Conservation (phyloP, 2,888 invertebrate species). For the Yponomeuta evonymella region DNA sequence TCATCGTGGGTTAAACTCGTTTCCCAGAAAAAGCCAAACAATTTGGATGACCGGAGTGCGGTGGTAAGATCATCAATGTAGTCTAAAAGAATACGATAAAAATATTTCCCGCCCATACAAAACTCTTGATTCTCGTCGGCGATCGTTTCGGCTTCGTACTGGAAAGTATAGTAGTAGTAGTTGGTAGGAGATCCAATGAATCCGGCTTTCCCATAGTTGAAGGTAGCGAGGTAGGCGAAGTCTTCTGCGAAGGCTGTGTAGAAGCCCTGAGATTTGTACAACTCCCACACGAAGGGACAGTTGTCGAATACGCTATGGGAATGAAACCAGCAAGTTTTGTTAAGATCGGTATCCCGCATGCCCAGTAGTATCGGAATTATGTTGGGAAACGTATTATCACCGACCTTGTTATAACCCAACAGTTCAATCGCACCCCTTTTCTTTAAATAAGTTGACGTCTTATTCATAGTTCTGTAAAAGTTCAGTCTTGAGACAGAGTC, state of each 20-base stretch:
- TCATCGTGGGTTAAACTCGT: slow-evolving; percentile 90
- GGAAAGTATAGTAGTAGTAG: slow-evolving; percentile 87
- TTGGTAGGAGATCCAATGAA: slow-evolving; percentile 88
- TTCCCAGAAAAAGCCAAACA: slow-evolving; percentile 91
- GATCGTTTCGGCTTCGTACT: slow-evolving; percentile 79
- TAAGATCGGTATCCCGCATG: slow-evolving; percentile 78
- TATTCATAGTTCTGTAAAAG: slow-evolving; percentile 89
- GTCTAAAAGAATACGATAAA: slow-evolving; percentile 82
- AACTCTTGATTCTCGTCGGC: slow-evolving; percentile 80
- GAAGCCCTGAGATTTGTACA: slow-evolving; percentile 82
- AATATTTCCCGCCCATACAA: slow-evolving; percentile 83
- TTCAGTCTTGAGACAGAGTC: slow-evolving; percentile 92
- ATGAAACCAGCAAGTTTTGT: slow-evolving; percentile 78
- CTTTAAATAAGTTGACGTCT: slow-evolving; percentile 78
- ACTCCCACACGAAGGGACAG: slow-evolving; percentile 91
- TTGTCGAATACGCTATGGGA: slow-evolving; percentile 80
- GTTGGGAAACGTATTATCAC: slow-evolving; percentile 95
- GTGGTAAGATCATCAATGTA: slow-evolving; percentile 80
- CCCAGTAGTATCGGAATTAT: slow-evolving; percentile 88
- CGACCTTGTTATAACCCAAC: slow-evolving; percentile 94
- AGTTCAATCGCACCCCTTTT: slow-evolving; percentile 83
- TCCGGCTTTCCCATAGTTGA: slow-evolving; percentile 86
- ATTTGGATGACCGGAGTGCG: slow-evolving; percentile 74
- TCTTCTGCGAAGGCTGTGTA: slow-evolving; percentile 91
- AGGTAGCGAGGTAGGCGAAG: slow-evolving; percentile 84